A percentile compares a stretch with the other conserved stretches of the same genome.
These are phyloP conservation scores for Chanos chanos DNA, from an alignment of 2,797 vertebrate species.

Conservation along the genomic window DNA sequence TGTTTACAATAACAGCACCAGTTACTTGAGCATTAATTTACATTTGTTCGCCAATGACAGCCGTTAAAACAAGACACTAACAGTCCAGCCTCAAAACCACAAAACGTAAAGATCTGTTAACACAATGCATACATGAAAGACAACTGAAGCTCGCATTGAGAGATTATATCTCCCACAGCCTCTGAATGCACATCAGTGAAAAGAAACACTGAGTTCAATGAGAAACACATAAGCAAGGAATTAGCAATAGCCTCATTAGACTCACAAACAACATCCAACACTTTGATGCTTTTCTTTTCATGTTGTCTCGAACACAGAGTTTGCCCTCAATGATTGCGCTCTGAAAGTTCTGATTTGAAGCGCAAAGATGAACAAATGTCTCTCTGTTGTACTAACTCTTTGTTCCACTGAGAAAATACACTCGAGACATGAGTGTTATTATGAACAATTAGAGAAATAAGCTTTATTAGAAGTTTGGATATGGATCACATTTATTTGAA, in stretches of 20 bases:
- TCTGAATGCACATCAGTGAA: background rate
- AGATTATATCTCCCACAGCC: background rate
- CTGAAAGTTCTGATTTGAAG: background rate
- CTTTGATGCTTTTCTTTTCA: slow-evolving; percentile 10
- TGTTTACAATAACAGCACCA: too few relatives aligned
- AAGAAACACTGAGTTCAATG: too few relatives aligned
- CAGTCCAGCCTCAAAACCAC: too few relatives aligned
- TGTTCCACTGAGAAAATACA: slow-evolving; percentile 11
- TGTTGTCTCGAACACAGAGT: background rate
- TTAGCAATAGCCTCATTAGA: background rate
- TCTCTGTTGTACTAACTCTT: background rate
- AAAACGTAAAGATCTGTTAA: too few relatives aligned
- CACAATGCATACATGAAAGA: too few relatives aligned
- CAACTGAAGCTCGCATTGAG: too few relatives aligned
- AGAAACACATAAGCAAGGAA: background rate
- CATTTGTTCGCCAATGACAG: too few relatives aligned
- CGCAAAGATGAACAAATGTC: background rate
- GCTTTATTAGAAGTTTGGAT: too few relatives aligned
- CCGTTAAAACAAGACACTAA: too few relatives aligned
- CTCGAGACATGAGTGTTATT: slow-evolving; percentile 13
- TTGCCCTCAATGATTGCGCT: background rate
- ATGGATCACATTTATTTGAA: too few relatives aligned
- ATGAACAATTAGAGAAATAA: slow-evolving; percentile 10
- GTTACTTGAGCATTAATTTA: too few relatives aligned
- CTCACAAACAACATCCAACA: background rate